Evolutionary conservation across 2,113 vertebrate genomes (phyloP), one percentile per base, ranked within the genome.

Genomic region (Poecilia latipinna): DNA sequence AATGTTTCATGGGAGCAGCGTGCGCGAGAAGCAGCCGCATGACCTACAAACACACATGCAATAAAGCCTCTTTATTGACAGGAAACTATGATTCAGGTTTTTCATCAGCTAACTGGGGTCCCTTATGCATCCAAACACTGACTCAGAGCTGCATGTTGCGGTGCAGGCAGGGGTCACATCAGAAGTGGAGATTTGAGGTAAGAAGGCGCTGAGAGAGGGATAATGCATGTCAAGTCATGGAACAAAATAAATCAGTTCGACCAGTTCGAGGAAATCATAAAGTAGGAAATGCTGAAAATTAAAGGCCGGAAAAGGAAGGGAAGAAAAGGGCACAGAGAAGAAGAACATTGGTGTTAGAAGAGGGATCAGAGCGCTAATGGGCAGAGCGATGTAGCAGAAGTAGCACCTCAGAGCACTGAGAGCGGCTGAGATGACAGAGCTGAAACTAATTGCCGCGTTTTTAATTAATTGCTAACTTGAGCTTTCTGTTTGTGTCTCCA

Each of bases 401-500:
- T 88, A 85, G 82, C 89, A 88, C 82, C 85, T 81, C 63, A 39
- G 72, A 78, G 87, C 77, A 72, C 77, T 17, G 65, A 82, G 81
- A 89, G 78, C 69, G 62, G 82, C 44, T 82, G 87, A 85, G 81
- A 82, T 64, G 74, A 86, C 65, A 22, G 82, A 75, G 77, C 82
- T 42, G 76, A 87, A 87, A 90, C 80, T 37, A 88, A 92, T 90
- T 78, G 81, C 80, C 86, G 85, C 86, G 73, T 90, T 91, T 90
- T 90, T 93, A 92, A 93, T 93, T 86, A 93, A 92, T 88, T 61
- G 69, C 82, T 75, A 78, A 88, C 79, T 68, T 68, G 1, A 33
- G 74, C 68, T 72, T 67, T 61, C 64, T 75, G 66, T 65, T 63
- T 68, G 10, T 11, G n/a, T 75, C 62, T 24, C 77, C 39, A 17